phyloP scores from a whole-genome alignment of 2,888 invertebrate genomes.

The Hypolimnas misippus region DNA sequence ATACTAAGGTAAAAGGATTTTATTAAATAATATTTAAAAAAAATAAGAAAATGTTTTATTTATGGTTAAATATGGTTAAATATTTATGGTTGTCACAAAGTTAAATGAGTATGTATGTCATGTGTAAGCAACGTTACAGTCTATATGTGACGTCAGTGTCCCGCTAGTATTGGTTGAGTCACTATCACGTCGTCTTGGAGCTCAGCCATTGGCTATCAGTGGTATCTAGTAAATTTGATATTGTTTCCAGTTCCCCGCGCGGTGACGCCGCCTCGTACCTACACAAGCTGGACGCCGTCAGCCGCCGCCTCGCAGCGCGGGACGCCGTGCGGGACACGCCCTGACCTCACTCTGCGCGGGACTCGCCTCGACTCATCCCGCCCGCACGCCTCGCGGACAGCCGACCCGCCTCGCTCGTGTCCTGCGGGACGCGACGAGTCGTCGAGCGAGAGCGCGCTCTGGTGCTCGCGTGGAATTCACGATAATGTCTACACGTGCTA shows the following conservation, averaged over 20 bases:
- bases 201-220: too few relatives aligned
- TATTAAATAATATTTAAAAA: neutral
- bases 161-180: neutral
- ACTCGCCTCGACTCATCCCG: constrained; percentile 12
- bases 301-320: constrained; percentile 60
- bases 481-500: neutral
- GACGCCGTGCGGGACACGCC: constrained; percentile 58
- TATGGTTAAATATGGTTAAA: neutral
- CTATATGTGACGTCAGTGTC: neutral
- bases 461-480: too few relatives aligned
- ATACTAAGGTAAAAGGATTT: constrained; percentile 56
- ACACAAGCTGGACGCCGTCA: constrained; percentile 62
- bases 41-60: too few relatives aligned
- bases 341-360: constrained; percentile 48
- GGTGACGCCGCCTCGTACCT: constrained; percentile 61
- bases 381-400: neutral
- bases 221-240: too few relatives aligned
- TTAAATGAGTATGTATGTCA: too few relatives aligned
- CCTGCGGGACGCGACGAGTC: neutral
- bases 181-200: too few relatives aligned
- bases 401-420: neutral
- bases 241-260: constrained; percentile 32
- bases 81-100: too few relatives aligned
- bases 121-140: too few relatives aligned
- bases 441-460: too few relatives aligned